Evolutionary conservation across 2,113 vertebrate genomes (phyloP).

Genomic region (Oreochromis spilurus): DNA sequence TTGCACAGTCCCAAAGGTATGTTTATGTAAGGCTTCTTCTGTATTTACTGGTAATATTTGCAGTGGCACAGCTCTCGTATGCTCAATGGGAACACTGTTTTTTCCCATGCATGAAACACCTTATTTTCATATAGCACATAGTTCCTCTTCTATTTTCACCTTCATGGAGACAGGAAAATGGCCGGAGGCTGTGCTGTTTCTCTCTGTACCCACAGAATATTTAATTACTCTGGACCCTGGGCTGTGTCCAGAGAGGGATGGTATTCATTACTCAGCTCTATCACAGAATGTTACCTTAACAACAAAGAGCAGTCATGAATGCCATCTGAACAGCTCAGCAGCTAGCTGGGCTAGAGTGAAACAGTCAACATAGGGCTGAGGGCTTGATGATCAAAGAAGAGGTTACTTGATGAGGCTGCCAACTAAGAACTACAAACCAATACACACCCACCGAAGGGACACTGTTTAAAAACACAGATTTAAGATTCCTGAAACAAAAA

Average conservation of each 20-base stretch:
- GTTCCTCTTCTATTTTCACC: background rate
- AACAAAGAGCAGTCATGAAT: background rate
- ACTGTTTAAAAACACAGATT: background rate
- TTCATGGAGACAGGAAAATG: background rate
- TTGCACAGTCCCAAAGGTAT: background rate
- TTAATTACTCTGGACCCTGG: background rate
- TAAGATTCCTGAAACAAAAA: background rate
- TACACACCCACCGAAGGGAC: accelerated
- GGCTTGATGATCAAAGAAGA: background rate
- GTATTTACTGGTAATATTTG: background rate
- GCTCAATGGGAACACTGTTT: background rate
- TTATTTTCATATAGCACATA: background rate
- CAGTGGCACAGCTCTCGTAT: background rate
- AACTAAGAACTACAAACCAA: background rate
- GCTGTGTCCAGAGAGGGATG: background rate
- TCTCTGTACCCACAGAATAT: background rate
- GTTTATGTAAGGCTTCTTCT: background rate
- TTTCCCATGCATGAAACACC: background rate
- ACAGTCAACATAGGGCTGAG: background rate
- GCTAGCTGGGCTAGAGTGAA: background rate
- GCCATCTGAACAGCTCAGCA: background rate
- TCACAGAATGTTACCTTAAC: background rate
- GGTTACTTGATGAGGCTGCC: background rate
- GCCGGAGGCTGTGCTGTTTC: background rate
- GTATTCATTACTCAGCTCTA: background rate